Evolutionary conservation across 2,113 vertebrate genomes (phyloP), one percentile per base, ranked within the genome.

Genomic region (Passer montanus): DNA sequence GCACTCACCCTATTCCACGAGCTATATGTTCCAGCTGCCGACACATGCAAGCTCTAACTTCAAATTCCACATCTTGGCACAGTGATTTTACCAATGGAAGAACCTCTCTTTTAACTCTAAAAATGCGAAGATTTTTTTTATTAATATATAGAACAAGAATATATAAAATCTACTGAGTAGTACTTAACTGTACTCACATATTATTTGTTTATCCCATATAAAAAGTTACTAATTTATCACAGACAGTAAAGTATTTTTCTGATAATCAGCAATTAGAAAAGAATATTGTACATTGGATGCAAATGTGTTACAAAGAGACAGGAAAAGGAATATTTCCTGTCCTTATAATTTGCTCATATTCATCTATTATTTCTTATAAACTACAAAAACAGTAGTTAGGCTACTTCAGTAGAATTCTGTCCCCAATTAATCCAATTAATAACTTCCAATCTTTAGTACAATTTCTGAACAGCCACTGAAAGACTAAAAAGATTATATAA

Each of bases 11-110:
- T 84, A 98, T 95, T 80, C 98, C 99, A 94, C 98, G 98, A 95
- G 99, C 98, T 88, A 99, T 98, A 83, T 97, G 98, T 97, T 99
- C 99, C 97, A 99, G 97, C 31, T 99, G 99, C 64, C 97, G 98
- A 95, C 99, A 99, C 98, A 99, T 99, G 76, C 98, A 99, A 83
- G 98, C 98, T 96, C 99, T 98, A 63, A 99, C 99, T 98, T 99
- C 99, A 52, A 98, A 98, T 88, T 99, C 99, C 77, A 98, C 98
- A 70, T 99, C 99, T 95, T 98, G 99, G 97, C 99, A 99, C 64
- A 99, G 96, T 46, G 99, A 99, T 90, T 98, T 99, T 93, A 99
- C 98, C 96, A 99, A 72, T 4, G 99, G 99, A 96, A 99, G 97
- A 94, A 99, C 98, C 92, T 99, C 99, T 95, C 98, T 98, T 96